Percentiles rank a stretch among this genome's conserved stretches.
Evolutionary conservation across 2,888 invertebrate species (phyloP).

Genomic region (Drosophila ochracea): DNA sequence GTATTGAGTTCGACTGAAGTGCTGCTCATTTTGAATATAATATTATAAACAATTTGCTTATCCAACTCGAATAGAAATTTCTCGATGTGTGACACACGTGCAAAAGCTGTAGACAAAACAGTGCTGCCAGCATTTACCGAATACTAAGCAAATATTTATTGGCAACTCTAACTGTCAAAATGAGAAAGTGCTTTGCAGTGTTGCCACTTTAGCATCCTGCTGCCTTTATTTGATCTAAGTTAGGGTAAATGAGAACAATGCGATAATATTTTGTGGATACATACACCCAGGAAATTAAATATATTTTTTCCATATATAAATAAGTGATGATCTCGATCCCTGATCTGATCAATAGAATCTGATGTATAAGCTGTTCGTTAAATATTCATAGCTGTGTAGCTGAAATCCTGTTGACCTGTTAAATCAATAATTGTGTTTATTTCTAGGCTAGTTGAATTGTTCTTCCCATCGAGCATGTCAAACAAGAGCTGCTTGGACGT

Average conservation of each 20-base stretch:
- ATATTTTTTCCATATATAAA: background rate
- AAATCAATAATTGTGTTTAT: conserved; percentile 48
- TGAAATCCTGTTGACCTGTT: conserved; percentile 36
- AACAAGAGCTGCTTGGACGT: conserved; percentile 22
- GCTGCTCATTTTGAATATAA: conserved; percentile 16
- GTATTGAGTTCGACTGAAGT: background rate
- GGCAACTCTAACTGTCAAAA: background rate
- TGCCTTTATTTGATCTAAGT: background rate
- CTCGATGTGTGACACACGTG: background rate
- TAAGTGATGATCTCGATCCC: background rate
- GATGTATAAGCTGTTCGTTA: background rate
- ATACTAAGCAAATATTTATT: background rate
- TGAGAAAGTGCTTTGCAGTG: background rate
- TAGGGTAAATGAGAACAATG: background rate
- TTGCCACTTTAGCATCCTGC: background rate
- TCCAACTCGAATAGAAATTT: background rate
- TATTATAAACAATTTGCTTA: background rate
- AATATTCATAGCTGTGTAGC: background rate
- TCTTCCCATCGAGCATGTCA: conserved; percentile 51
- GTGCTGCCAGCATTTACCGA: no score
- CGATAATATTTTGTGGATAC: no score
- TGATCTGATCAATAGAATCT: background rate
- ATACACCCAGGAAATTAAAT: no score
- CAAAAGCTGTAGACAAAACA: background rate
- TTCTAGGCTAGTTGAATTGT: conserved; percentile 18